Evolutionary conservation across 1,140 invertebrate species (phyloP), one percentile per base, ranked within the genome.

Genomic region (Drosophila rufa): DNA sequence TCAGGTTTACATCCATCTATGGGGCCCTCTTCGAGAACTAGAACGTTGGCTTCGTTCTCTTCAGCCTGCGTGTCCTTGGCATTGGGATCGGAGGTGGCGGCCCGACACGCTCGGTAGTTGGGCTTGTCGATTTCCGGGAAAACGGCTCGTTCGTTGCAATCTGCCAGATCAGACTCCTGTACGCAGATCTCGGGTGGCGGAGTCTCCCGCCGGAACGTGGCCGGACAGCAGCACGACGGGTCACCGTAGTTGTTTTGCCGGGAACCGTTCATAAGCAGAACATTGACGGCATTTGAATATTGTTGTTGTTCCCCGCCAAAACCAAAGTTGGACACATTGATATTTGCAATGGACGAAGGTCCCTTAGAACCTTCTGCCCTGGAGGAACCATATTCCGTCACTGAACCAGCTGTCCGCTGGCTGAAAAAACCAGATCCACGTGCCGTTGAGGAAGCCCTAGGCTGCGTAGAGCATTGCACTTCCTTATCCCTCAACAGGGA

Each of bases 201-300:
- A 4, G 47, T 36, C 6, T 51, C 50, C 2, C 48, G 45, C 15
- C 40, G 48, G 9, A 42, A 60, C 15, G 33, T 48, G 14, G 33
- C 15, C 2, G 58, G 51, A n/a, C 43, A 70, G 33, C 30, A 40
- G 17, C 50, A 75, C 0, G 25, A n/a, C 33, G 36, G 38, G 11
- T 42, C 55, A 5, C 59, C 64, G 8, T 27, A 46, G 25, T 46
- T 43, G 5, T 46, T 30, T 38, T 53, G 43, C 5, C 57, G 43
- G 11, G 55, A 33, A 19, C 45, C 50, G 8, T 61, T 55, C 84
- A 87, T 78, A 4, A 87, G 62, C 6, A 87, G 59, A 8, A 87
- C 84, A 42, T 80, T 87, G 3, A 87, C 48, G 0, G 69, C 48
- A 36, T 78, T 69, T 17, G 70, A n/a, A 36, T 43, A 11, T 11